Conservation (phyloP, 2,888 invertebrate species). For the Tetranychus truncatus region DNA sequence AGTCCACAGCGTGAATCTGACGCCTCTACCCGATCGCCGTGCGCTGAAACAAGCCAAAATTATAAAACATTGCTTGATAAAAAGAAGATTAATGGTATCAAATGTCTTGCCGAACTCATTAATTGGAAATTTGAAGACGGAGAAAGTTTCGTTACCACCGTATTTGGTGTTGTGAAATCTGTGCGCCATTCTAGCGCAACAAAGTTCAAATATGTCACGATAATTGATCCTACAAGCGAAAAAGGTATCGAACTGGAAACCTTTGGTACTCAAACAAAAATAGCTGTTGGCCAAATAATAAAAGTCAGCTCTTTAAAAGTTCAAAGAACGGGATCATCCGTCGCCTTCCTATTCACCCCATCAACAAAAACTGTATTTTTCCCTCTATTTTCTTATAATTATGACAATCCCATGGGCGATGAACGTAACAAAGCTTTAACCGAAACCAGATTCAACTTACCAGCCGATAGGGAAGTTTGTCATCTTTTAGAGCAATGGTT, state of each 20-base stretch:
- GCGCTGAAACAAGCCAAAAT: background rate
- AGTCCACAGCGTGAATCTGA: background rate
- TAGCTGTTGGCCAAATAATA: background rate
- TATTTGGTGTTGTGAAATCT: background rate
- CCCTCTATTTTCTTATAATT: background rate
- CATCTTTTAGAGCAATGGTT: background rate
- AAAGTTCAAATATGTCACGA: background rate
- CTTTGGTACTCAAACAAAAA: background rate
- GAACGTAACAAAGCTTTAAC: background rate
- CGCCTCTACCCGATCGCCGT: background rate
- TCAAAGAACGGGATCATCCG: background rate
- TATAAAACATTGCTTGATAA: background rate
- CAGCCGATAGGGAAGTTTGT: background rate
- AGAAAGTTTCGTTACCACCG: background rate
- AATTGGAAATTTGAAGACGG: background rate
- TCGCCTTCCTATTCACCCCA: background rate
- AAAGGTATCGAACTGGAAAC: background rate
- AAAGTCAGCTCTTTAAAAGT: background rate
- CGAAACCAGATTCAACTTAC: background rate
- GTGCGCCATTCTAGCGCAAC: background rate
- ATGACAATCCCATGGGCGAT: background rate
- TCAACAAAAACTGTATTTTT: background rate
- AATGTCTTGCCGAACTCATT: background rate
- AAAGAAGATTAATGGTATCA: background rate
- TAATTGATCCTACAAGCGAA: background rate